Percentiles rank a stretch among this genome's conserved stretches.
Evolutionary conservation across 1,140 invertebrate species (phyloP).

Genomic region (Eupristina koningsbergeri): DNA sequence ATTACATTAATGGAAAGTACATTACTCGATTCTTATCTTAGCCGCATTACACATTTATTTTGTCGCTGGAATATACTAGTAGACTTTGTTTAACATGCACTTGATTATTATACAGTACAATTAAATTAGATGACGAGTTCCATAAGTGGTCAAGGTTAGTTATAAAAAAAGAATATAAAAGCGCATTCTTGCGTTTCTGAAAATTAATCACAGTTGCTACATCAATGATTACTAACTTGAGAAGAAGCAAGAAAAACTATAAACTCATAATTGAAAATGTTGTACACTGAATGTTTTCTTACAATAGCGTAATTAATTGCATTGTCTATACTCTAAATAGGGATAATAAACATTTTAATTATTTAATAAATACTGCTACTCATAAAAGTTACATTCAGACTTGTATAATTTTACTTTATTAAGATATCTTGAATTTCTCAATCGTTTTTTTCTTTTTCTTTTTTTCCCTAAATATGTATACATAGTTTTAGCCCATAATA

Average conservation of each 20-base stretch:
- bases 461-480: too few species aligned
- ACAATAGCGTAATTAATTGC: slow-evolving; percentile 24
- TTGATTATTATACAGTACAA: too few species aligned
- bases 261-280: too few species aligned
- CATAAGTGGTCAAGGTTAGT: not conserved
- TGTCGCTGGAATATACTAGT: not conserved
- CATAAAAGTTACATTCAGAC: slow-evolving; percentile 33
- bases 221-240: too few species aligned
- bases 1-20: not conserved
- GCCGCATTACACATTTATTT: not conserved
- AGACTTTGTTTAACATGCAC: not conserved
- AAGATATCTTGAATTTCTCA: slow-evolving; percentile 11
- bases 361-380: not conserved
- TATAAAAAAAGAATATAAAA: not conserved
- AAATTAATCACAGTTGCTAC: too few species aligned
- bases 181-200: slow-evolving; percentile 10
- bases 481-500: too few species aligned
- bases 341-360: slow-evolving; percentile 34
- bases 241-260: too few species aligned
- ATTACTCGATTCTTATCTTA: slow-evolving; percentile 20
- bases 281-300: not conserved
- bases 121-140: not conserved
- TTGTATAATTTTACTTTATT: slow-evolving; percentile 54
- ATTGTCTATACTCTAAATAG: not conserved
- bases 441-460: not conserved